These are phyloP conservation scores for Sebastes hopkinsi DNA, from an alignment of 2,797 vertebrate species.

Conservation along the genomic window DNA sequence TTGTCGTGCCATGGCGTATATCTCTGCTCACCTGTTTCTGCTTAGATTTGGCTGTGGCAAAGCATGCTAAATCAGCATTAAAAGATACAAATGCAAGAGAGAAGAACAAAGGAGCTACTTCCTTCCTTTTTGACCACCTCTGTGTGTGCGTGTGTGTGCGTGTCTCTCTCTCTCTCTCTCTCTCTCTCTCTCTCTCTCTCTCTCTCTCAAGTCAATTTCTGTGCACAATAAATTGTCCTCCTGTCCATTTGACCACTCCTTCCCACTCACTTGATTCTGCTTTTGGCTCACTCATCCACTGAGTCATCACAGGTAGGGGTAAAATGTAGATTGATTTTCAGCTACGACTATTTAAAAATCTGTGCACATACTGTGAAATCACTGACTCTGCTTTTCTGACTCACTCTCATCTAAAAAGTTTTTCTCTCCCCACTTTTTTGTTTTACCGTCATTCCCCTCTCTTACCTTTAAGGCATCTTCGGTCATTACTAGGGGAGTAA, in stretches of 20 bases:
- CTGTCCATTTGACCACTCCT: slow-evolving; percentile 22
- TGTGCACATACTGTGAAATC: slow-evolving; percentile 33
- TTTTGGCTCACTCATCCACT: slow-evolving; percentile 37
- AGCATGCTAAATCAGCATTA: slow-evolving; percentile 65
- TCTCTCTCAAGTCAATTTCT: slow-evolving; percentile 16
- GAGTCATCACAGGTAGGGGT: slow-evolving; percentile 39
- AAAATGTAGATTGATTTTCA: slow-evolving; percentile 44
- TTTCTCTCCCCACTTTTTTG: background rate
- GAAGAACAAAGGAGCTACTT: slow-evolving; percentile 25
- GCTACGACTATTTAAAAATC: slow-evolving; percentile 45
- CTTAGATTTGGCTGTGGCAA: slow-evolving; percentile 60
- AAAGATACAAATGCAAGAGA: slow-evolving; percentile 55
- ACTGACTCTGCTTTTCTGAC: background rate
- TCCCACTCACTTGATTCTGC: slow-evolving; percentile 38
- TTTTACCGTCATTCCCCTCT: background rate
- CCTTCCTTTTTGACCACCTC: slow-evolving; percentile 22
- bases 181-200: background rate
- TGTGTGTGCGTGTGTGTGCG: background rate
- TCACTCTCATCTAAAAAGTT: slow-evolving; percentile 8
- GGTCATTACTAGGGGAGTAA: slow-evolving; percentile 59
- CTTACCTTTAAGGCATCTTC: slow-evolving; percentile 82
- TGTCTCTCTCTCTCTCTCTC: background rate
- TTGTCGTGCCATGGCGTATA: slow-evolving; percentile 34
- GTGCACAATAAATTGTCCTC: slow-evolving; percentile 31
- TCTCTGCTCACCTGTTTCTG: slow-evolving; percentile 75